A percentile compares a stretch with the other conserved stretches of the same genome.
Conservation (phyloP, 2,888 invertebrate genomes). For the Adela reaumurella region DNA sequence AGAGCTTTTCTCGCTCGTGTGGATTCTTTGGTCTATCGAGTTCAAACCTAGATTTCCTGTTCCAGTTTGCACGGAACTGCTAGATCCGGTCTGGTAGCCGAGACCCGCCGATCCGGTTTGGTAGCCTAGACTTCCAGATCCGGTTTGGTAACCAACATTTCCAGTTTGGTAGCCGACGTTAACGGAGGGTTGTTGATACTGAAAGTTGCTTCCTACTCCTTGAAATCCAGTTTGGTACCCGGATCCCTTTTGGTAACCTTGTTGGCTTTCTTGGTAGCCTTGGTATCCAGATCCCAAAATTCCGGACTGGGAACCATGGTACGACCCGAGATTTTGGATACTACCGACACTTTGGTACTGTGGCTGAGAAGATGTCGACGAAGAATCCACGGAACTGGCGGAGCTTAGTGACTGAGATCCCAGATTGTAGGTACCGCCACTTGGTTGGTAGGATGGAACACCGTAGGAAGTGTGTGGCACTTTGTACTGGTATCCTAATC, state of each 20-base stretch:
- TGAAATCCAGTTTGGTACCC: not conserved
- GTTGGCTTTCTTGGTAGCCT: not conserved
- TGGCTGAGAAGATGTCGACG: not conserved
- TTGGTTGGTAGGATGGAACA: conserved; percentile 26
- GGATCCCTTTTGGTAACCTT: not conserved
- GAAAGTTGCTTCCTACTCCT: conserved; percentile 1
- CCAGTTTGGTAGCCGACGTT: too few relatives aligned
- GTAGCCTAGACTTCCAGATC: too few relatives aligned
- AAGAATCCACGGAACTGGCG: not conserved
- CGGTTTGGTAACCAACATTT: too few relatives aligned
- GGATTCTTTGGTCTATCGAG: too few relatives aligned
- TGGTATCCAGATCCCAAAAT: not conserved
- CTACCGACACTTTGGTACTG: not conserved
- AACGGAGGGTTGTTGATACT: not conserved
- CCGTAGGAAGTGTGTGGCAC: conserved; percentile 40
- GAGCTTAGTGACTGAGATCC: not conserved
- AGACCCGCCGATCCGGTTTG: too few relatives aligned
- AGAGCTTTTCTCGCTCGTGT: conserved; percentile 5
- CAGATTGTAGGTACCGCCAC: conserved; percentile 9
- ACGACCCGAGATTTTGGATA: not conserved
- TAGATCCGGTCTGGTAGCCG: too few relatives aligned
- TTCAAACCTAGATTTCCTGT: too few relatives aligned
- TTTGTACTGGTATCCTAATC: conserved; percentile 35
- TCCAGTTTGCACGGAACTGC: too few relatives aligned
- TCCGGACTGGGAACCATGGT: not conserved